Percentiles rank a stretch among this genome's conserved stretches.
These are phyloP conservation scores for Dermolepida albohirtum DNA, from an alignment of 2,888 invertebrate genomes.

Conservation along the genomic window DNA sequence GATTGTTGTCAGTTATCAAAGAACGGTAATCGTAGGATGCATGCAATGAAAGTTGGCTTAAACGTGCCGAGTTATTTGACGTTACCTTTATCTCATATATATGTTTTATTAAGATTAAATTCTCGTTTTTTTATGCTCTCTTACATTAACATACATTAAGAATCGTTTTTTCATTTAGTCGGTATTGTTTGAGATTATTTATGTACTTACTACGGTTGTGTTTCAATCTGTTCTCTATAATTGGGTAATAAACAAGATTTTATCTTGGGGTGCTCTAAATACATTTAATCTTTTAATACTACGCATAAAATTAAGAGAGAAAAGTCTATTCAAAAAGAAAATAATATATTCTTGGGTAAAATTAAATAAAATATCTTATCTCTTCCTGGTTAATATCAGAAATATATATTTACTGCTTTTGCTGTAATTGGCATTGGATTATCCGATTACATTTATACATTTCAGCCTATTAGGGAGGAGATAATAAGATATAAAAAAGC, in stretches of 20 bases:
- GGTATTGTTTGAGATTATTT: constrained; percentile 6
- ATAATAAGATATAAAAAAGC: no score
- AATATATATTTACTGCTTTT: no score
- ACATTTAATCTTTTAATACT: no score
- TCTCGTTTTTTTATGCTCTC: background rate
- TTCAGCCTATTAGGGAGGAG: no score
- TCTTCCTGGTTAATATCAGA: no score
- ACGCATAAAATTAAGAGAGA: no score
- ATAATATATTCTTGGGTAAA: no score
- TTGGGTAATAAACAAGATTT: background rate
- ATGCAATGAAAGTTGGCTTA: constrained; percentile 2
- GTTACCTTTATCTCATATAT: constrained; percentile 6
- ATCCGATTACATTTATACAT: no score
- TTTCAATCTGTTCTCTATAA: background rate
- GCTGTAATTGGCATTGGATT: no score
- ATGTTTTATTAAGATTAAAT: constrained; percentile 9
- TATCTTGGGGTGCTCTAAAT: no score
- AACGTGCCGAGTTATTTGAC: constrained; percentile 11
- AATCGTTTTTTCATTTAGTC: constrained; percentile 10
- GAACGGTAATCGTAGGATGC: constrained; percentile 9
- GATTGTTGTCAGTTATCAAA: constrained; percentile 23
- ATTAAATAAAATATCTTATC: no score
- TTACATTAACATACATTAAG: background rate
- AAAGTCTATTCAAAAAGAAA: no score
- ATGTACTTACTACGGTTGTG: background rate